phyloP scores from a whole-genome alignment of 2,888 invertebrate species.

The Drosophila hawaiiensis region DNA sequence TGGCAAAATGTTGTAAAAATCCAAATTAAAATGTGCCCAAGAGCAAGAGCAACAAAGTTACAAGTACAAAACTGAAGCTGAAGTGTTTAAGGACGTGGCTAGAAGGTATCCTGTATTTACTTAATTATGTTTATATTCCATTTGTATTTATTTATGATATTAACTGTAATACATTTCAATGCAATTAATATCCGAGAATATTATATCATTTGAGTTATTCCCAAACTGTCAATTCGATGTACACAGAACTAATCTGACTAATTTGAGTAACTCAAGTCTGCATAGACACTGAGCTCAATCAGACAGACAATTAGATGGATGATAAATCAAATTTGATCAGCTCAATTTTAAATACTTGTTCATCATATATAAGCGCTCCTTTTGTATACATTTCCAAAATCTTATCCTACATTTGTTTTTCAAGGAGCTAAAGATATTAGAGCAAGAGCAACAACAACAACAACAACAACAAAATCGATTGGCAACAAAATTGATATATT shows the following conservation, averaged over 20 bases:
- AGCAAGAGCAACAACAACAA: constrained; percentile 4
- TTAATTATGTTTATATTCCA: not conserved
- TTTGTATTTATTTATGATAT: not conserved
- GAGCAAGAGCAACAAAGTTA: constrained; percentile 20
- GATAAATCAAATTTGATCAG: not conserved
- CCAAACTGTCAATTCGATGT: not conserved
- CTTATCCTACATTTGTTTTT: not conserved
- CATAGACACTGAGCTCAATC: not conserved
- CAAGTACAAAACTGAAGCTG: not conserved
- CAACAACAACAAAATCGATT: constrained; percentile 2
- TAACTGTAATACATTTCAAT: not conserved
- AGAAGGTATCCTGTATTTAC: constrained; percentile 1
- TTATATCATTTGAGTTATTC: not conserved
- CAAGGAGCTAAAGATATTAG: not conserved
- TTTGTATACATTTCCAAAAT: not conserved
- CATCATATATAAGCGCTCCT: not conserved
- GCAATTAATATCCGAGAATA: not conserved
- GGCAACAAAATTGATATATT: constrained; percentile 34
- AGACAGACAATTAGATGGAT: not conserved
- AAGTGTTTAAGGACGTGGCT: not conserved
- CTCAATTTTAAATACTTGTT: not conserved
- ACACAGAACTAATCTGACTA: not conserved
- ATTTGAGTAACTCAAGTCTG: not conserved
- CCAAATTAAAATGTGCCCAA: constrained; percentile 56
- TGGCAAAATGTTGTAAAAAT: constrained; percentile 37